Base-by-base conservation (phyloP, 2,113 vertebrate genomes). In the Propithecus coquereli region DNA sequence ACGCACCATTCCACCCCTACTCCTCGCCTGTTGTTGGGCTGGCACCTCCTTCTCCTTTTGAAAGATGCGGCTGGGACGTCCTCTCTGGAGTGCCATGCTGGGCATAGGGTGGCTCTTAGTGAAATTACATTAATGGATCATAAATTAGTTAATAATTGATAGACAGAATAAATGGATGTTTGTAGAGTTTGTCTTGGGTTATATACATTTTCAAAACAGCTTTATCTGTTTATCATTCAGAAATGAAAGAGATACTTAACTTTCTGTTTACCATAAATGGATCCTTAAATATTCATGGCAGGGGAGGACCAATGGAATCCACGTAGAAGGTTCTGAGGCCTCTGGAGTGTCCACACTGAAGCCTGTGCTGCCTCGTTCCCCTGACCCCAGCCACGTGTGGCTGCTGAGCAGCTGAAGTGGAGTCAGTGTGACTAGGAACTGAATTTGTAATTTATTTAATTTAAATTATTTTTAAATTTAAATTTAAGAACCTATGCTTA, bases 391-490 rank as follows among this genome's bases (percentile, higher is more conserved):
- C 5, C 10, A 22, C 2, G 0, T 4, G 4, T 61, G 45, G 6
- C 11, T 34, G 25, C 12, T 59, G 63, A 73, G 34, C 23, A 40
- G 23, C 23, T 54, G 65, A 77, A 47, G 57, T 71, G 43, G 32
- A 37, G 37, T 16, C 37, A 12, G 23, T 37, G 77, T 85, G n/a
- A 92, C 22, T 59, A 80, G 30, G 2, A 50, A 65, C 25, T 57
- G 63, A 73, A 25, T 84, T 81, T 65, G 23, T 54, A 37, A 79
- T 79, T 68, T 80, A 59, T 11, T 85, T 40, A 90, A 90, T 65
- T 11, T 85, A 32, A 81, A 81, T 65, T 79, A 66, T 52, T 90
- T n/a, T 95, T 66, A 61, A 92, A 91, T 77, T 82, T 63, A 74
- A 80, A 23, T 40, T 88, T 68, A 65, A 90, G 22, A 57, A 27